Conservation (phyloP, 92 coral and sea anemone species). For the Chrysogorgia sp. region DNA sequence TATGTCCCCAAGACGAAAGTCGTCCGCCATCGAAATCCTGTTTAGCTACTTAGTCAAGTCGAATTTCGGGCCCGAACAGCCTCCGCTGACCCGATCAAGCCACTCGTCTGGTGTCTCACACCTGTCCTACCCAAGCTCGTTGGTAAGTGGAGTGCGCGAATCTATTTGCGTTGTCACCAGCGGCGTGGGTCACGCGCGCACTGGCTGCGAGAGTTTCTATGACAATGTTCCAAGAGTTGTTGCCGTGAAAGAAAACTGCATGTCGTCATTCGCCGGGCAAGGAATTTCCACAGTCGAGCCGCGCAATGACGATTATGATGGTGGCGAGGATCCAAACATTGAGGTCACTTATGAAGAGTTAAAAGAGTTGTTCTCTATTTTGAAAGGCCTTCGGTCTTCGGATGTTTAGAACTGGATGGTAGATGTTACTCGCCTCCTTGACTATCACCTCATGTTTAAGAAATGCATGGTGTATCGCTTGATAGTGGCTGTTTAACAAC, state of each 20-base stretch:
- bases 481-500: slow-evolving; percentile 87
- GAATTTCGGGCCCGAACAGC: not conserved
- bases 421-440: too few relatives aligned
- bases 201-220: slow-evolving; percentile 19
- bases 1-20: not conserved
- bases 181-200: not conserved
- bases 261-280: not conserved
- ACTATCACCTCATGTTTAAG: too few relatives aligned
- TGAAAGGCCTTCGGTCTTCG: slow-evolving; percentile 12
- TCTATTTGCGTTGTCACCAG: not conserved
- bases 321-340: not conserved
- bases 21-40: not conserved
- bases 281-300: not conserved
- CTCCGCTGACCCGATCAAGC: not conserved
- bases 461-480: too few relatives aligned
- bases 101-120: not conserved
- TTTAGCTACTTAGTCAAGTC: not conserved
- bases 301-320: not conserved
- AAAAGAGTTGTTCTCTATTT: not conserved
- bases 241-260: not conserved
- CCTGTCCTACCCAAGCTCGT: slow-evolving; percentile 1
- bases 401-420: not conserved
- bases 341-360: slow-evolving; percentile 33
- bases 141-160: not conserved
- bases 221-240: slow-evolving; percentile 14